These are phyloP conservation scores for Vimba vimba DNA, from an alignment of 2,113 vertebrate species.

Conservation along the genomic window DNA sequence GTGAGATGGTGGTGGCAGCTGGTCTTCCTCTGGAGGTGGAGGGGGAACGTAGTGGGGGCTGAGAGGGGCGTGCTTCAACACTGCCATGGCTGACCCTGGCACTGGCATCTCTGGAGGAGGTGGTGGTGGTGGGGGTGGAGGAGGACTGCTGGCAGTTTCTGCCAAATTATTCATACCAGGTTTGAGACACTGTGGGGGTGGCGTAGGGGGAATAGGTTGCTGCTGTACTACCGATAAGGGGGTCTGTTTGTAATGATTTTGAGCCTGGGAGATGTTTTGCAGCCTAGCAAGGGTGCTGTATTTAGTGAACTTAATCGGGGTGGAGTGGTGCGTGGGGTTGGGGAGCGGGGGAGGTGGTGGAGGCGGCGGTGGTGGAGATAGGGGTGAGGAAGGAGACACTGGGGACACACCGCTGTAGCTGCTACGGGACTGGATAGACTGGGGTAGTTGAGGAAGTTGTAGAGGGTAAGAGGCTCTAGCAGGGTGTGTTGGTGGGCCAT, in stretches of 20 bases:
- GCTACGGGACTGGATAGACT: constrained; percentile 66
- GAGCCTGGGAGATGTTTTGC: constrained; percentile 77
- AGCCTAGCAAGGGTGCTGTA: constrained; percentile 88
- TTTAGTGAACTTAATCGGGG: constrained; percentile 80
- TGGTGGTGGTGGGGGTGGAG: constrained; percentile 75
- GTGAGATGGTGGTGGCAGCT: constrained; percentile 54
- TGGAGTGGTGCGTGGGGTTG: constrained; percentile 67
- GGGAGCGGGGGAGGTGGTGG: constrained; percentile 60
- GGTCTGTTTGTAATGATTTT: constrained; percentile 71
- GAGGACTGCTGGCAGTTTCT: constrained; percentile 68
- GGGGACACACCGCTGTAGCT: constrained; percentile 76
- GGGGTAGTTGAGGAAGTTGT: constrained; percentile 80
- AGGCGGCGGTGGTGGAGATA: constrained; percentile 71
- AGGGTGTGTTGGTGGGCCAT: constrained; percentile 70
- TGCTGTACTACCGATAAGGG: constrained; percentile 48
- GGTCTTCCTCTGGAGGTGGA: constrained; percentile 67
- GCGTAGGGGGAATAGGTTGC: not conserved
- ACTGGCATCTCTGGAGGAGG: constrained; percentile 70
- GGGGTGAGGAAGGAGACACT: constrained; percentile 79
- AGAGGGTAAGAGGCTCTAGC: constrained; percentile 79
- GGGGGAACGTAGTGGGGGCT: constrained; percentile 77
- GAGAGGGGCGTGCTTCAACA: constrained; percentile 77
- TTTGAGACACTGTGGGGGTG: constrained; percentile 66
- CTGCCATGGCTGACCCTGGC: constrained; percentile 83
- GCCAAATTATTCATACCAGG: constrained; percentile 75